Conservation (phyloP, 2,797 vertebrate genomes). For the Acrossocheilus fasciatus region DNA sequence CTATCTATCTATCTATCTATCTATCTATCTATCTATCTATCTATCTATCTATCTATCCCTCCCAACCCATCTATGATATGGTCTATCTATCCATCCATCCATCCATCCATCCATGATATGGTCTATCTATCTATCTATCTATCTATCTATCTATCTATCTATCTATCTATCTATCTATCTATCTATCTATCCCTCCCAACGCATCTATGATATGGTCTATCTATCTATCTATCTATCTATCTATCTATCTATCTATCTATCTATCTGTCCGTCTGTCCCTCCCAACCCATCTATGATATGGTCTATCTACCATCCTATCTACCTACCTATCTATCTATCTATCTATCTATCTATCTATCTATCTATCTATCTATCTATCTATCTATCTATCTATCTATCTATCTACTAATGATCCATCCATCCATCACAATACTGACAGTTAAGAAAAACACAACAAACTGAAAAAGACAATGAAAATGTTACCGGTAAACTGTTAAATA, state of each 20-base stretch:
- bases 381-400: not conserved
- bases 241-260: too few relatives aligned
- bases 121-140: not conserved
- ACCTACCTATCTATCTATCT: not conserved
- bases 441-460: not conserved
- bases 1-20: accelerated
- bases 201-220: too few relatives aligned
- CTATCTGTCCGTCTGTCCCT: accelerated
- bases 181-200: not conserved
- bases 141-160: not conserved
- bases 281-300: too few relatives aligned
- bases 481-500: too few relatives aligned
- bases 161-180: accelerated
- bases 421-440: not conserved
- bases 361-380: too few relatives aligned
- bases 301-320: accelerated
- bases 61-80: too few relatives aligned
- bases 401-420: not conserved
- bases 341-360: not conserved
- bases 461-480: not conserved
- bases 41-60: too few relatives aligned
- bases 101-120: accelerated
- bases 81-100: not conserved
- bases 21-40: not conserved
- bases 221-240: not conserved